Evolutionary conservation across 2,113 vertebrate genomes (phyloP), one percentile per base, ranked within the genome.

Genomic region (Pelodiscus sinensis): DNA sequence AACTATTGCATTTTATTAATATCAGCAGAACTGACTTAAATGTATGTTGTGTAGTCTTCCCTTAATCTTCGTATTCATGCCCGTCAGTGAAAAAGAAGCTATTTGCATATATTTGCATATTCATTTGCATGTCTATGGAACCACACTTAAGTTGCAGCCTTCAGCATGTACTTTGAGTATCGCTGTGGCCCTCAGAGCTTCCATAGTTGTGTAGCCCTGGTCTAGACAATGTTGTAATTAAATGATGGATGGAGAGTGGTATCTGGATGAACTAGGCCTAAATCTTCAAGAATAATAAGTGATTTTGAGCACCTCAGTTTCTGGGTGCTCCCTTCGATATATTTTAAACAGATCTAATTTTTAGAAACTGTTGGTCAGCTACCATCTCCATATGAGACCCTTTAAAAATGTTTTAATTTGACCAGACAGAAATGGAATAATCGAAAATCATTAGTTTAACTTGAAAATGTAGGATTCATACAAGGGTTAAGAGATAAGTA

Each of bases 301-400:
- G 84, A 3, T 92, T 96, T 89, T 82, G 54, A 68, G 13, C n/a
- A 81, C 94, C 81, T 91, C 81, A 77, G 58, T 79, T 96, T 68
- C 18, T 31, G 27, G 31, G 29, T 68, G 29, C 31, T 65, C 62
- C 21, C 19, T 21, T 58, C 11, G 57, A 21, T 58, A 58, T 58
- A 58, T 3, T 25, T 60, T 60, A 27, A 60, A 60, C 24, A 60
- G 58, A 60, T 27, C 58, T 60, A 10, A 60, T 31, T 65, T n/a
- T 65, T 65, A 65, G 62, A 65, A 65, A 31, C 62, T 18, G 31
- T 16, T 65, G 62, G 62, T 65, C 62, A 65, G 31, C 27, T 65
- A 31, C 14, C 15, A 6, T n/a, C 29, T 31, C 29, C 14, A 65
- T 29, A n/a, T 65, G 62, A 65, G 8, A 29, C 62, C 62, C 62